Base-by-base conservation (phyloP, 2,888 invertebrate genomes). In the Tetranychus truncatus region DNA sequence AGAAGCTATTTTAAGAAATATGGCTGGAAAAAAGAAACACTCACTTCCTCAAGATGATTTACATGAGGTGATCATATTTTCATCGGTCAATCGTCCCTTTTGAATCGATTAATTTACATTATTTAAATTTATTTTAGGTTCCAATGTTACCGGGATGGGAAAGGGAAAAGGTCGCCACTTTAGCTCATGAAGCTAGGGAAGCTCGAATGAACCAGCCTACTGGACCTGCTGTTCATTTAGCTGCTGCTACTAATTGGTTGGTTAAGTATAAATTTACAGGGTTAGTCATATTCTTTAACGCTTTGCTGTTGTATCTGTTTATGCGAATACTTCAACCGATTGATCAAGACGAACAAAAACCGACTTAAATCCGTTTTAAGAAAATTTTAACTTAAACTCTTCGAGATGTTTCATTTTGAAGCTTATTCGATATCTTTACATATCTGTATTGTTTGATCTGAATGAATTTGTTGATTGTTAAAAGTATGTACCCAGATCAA, bases 141-240 rank as follows among this genome's bases (percentile, higher is more conserved):
- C 69, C n/a, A 20, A n/a, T 34, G n/a, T 6, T 46, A n/a, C 72
- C 72, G 1, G 72, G 72, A 45, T 72, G 72, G 72, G 72, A 72
- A 20, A 24, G 72, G n/a, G 72, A 72, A 34, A 45, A 72, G 34
- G 72, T 72, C 6, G 20, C 45, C 18, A 8, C 20, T 45, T 72
- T 72, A 20, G 72, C 72, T 7, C 72, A 72, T 72, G 72, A 45
- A 20, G 72, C 45, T 45, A 24, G 72, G 18, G 72, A 72, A 20
- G 72, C 72, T 5, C 24, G 72, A n/a, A 72, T 72, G 34, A 72
- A 69, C 55, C 55, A 55, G 3, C 55, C 55, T 9, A 6, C 55
- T 55, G 55, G 55, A 55, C 55, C 55, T 11, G 21, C 21, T 11
- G 69, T 24, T 21, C 69, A 69, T 24, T 24, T 69, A 21, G 20